A percentile compares a stretch with the other conserved stretches of the same genome.
phyloP scores from a whole-genome alignment of 35 echinoderm and acorn worm genomes.

The Anneissia japonica region DNA sequence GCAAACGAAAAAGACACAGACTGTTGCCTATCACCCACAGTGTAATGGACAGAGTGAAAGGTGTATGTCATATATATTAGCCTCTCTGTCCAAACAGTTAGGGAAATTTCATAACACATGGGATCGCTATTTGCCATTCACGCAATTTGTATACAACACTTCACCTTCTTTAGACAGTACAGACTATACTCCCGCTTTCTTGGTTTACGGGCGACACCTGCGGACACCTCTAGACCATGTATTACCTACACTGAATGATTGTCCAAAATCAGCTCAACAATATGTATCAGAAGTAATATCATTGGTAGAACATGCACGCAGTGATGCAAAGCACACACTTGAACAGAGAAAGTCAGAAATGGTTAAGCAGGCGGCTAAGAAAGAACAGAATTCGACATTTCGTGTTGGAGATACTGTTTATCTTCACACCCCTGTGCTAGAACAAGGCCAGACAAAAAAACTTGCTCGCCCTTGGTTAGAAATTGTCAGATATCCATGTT shows the following conservation, averaged over 20 bases:
- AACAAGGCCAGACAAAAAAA: not conserved
- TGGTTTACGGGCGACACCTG: conserved; percentile 24
- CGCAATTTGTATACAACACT: conserved; percentile 46
- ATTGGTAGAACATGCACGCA: not conserved
- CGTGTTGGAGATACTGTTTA: conserved; percentile 44
- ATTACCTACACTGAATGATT: not conserved
- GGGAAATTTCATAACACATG: conserved; percentile 3
- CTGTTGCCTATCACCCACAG: conserved; percentile 43
- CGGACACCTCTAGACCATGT: conserved; percentile 10
- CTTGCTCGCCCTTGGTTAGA: conserved; percentile 22
- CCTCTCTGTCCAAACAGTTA: conserved; percentile 20
- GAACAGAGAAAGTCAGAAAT: not conserved
- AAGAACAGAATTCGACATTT: conserved; percentile 9
- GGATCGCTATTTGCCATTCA: conserved; percentile 23
- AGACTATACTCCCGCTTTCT: conserved; percentile 32
- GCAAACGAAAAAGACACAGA: conserved; percentile 35
- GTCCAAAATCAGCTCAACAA: conserved; percentile 19
- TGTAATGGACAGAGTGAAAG: conserved; percentile 57
- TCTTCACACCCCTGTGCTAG: conserved; percentile 3
- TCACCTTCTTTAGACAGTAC: conserved; percentile 34
- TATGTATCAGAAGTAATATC: conserved; percentile 1
- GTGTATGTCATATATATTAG: conserved; percentile 25
- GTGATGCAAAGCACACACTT: not conserved
- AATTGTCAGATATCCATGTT: conserved; percentile 21
- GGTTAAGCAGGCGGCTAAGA: not conserved